These are phyloP conservation scores for Chloropsis cyanopogon DNA, from an alignment of 2,113 vertebrate species.

Conservation along the genomic window DNA sequence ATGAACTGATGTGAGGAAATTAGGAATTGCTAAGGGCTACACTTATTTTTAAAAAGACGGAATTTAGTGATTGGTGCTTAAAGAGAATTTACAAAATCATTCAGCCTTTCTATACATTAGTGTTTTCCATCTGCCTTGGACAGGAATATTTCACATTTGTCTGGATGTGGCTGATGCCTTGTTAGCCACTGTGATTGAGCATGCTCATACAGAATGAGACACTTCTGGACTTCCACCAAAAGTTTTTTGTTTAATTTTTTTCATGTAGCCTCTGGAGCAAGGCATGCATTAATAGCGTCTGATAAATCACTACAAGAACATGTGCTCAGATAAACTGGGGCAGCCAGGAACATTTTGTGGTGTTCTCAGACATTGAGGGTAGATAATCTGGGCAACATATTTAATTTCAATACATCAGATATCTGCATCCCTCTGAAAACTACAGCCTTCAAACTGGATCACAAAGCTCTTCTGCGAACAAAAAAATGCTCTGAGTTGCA, in stretches of 20 bases:
- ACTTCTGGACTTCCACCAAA: background rate
- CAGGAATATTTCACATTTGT: background rate
- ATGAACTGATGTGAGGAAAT: background rate
- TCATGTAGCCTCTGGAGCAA: background rate
- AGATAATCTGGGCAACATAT: background rate
- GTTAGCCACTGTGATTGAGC: background rate
- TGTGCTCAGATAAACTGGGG: background rate
- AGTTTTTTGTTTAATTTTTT: background rate
- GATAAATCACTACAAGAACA: background rate
- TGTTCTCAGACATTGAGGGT: background rate
- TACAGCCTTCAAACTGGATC: background rate
- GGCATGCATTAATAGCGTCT: background rate
- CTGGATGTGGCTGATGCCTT: background rate
- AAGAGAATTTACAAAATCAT: background rate
- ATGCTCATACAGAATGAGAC: background rate
- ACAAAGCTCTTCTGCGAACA: background rate
- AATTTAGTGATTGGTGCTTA: background rate
- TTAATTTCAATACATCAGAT: background rate
- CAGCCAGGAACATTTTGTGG: background rate
- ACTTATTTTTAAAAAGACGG: fast-evolving
- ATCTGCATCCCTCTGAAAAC: background rate
- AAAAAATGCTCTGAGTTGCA: background rate
- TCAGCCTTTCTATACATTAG: background rate
- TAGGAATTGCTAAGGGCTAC: background rate
- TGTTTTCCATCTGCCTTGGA: background rate